These are phyloP conservation scores for Acropora yongei DNA, from an alignment of 64 coral and sea anemone species.

Conservation along the genomic window DNA sequence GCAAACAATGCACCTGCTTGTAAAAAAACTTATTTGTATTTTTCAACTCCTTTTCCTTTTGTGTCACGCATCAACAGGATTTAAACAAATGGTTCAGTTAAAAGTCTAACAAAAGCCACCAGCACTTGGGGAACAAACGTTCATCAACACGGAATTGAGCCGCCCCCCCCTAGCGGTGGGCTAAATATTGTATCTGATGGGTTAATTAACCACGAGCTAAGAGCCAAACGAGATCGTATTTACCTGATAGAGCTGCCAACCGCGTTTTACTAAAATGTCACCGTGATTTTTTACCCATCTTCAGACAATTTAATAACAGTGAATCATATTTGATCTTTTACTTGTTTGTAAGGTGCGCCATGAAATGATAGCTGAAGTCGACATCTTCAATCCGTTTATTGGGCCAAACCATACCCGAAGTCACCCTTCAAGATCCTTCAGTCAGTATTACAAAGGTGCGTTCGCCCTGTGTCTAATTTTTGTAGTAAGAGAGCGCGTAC, in stretches of 20 bases:
- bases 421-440: constrained; percentile 11
- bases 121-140: not conserved
- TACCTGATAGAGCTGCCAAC: constrained; percentile 12
- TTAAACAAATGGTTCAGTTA: not conserved
- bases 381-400: constrained; percentile 5
- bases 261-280: not conserved
- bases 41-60: not conserved
- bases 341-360: constrained; percentile 18
- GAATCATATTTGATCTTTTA: not conserved
- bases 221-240: not conserved
- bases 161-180: not conserved
- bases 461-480: not conserved
- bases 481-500: not conserved
- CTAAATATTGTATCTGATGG: not conserved
- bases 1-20: too few relatives aligned
- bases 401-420: not conserved
- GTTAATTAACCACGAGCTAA: not conserved
- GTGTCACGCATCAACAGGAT: not conserved
- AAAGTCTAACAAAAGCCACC: not conserved
- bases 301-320: not conserved
- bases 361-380: constrained; percentile 54
- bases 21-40: too few relatives aligned
- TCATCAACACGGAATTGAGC: too few relatives aligned
- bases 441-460: constrained; percentile 45
- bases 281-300: not conserved